Conservation (phyloP, 1,140 invertebrate species). For the Amphibalanus amphitrite region DNA sequence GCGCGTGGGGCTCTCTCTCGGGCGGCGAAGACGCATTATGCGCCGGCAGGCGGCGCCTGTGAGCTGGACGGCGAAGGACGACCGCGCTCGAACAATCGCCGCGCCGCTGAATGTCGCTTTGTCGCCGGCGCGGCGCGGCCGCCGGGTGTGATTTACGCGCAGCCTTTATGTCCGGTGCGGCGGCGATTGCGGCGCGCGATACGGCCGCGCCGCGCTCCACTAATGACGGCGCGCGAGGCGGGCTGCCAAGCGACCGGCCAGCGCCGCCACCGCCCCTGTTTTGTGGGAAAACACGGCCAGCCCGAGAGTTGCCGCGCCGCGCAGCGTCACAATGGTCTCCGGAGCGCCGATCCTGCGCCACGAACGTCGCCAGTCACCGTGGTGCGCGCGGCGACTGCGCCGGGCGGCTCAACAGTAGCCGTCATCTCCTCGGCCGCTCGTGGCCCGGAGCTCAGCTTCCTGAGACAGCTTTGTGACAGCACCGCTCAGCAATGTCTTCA, state of each 20-base stretch:
- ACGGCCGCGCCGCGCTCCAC: not conserved
- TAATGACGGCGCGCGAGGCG: not conserved
- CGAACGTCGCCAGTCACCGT: not conserved
- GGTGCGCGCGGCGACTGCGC: too few species aligned
- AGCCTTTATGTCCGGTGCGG: not conserved
- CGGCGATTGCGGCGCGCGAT: not conserved
- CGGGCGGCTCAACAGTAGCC: too few species aligned
- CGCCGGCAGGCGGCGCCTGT: not conserved
- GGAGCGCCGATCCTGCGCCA: not conserved
- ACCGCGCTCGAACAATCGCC: not conserved
- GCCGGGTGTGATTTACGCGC: not conserved
- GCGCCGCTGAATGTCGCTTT: conserved; percentile 1
- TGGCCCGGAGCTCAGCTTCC: not conserved
- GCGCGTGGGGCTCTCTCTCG: too few species aligned
- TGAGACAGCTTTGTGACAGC: not conserved
- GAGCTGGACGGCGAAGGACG: not conserved
- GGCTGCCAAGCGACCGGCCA: not conserved
- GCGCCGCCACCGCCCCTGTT: too few species aligned
- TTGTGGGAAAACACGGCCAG: too few species aligned
- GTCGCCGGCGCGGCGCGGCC: not conserved
- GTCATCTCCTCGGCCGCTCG: too few species aligned
- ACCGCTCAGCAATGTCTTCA: not conserved
- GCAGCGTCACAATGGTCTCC: not conserved
- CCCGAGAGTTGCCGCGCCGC: not conserved
- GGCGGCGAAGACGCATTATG: not conserved